Evolutionary conservation across 2,797 vertebrate species (phyloP), one percentile per base, ranked within the genome.

Genomic region (Sarcoramphus papa): DNA sequence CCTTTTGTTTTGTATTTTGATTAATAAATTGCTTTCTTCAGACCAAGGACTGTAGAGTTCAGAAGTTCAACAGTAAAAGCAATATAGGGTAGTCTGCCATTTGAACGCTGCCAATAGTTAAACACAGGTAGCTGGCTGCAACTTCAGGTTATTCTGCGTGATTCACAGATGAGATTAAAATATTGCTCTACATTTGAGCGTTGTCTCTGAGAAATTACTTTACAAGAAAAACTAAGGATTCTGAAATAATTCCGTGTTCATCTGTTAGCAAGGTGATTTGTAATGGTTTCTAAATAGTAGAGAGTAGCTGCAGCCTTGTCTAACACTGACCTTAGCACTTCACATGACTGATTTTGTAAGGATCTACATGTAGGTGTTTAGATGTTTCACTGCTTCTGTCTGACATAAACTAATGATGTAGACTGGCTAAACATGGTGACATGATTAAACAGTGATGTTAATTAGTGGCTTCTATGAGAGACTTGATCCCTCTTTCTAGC

Each of bases 331-430:
- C 98, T 97, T 83, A 65, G 81, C 94, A 96, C 90, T 95, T 97
- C 97, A 98, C 97, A 97, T 97, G 98, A 97, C 96, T 97, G 97
- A 97, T 97, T 98, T 97, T 79, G 73, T 97, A 88, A 98, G 95
- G 82, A 94, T 97, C 95, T 96, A 87, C 95, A 94, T 92, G 97
- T 91, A 97, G 97, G 95, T 97, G 94, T 97, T 98, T 96, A 90
- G 95, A 97, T 97, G 97, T 98, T 97, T 97, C 95, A 90, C 86
- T 59, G 63, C 70, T 89, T 96, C 96, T 3, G 30, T 91, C 76
- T 98, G 98, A 98, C 98, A 98, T 94, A 98, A 98, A 98, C 98
- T 98, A 98, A 98, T 98, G 98, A 98, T 98, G 97, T 96, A 98
- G 97, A 95, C 95, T 77, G 85, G 94, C 97, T 97, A 97, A 98